phyloP scores from a whole-genome alignment of 2,113 vertebrate genomes.

The Phoxinus phoxinus region DNA sequence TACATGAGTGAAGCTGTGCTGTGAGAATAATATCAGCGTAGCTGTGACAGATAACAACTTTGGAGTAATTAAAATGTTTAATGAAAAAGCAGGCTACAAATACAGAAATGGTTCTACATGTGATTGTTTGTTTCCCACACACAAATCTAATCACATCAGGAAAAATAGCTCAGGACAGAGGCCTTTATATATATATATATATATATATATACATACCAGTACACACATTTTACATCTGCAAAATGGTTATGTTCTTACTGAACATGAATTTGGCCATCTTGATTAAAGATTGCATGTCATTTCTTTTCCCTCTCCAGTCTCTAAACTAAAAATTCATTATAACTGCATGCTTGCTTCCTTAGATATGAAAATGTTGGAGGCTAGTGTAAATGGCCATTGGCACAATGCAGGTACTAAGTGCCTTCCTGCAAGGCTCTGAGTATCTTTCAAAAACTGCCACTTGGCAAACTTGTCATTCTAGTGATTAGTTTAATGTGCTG shows the following conservation, averaged over 20 bases:
- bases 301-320: background rate
- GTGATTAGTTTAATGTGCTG: background rate
- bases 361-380: background rate
- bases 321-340: background rate
- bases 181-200: background rate
- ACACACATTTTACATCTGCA: no score
- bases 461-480: background rate
- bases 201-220: background rate
- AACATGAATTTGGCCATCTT: background rate
- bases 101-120: background rate
- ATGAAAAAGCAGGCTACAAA: conserved; percentile 42
- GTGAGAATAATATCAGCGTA: conserved; percentile 6
- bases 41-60: conserved; percentile 26
- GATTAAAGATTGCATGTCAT: background rate
- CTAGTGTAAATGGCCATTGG: background rate
- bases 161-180: conserved; percentile 32
- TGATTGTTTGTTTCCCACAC: conserved; percentile 31
- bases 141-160: conserved; percentile 56
- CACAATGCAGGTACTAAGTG: background rate
- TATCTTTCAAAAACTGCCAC: background rate
- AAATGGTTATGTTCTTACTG: background rate
- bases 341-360: background rate
- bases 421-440: background rate
- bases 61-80: conserved; percentile 3
- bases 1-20: conserved; percentile 36